Percentiles rank a stretch among this genome's conserved stretches.
phyloP scores from a whole-genome alignment of 1,140 invertebrate species.

The Mylabris phalerata region DNA sequence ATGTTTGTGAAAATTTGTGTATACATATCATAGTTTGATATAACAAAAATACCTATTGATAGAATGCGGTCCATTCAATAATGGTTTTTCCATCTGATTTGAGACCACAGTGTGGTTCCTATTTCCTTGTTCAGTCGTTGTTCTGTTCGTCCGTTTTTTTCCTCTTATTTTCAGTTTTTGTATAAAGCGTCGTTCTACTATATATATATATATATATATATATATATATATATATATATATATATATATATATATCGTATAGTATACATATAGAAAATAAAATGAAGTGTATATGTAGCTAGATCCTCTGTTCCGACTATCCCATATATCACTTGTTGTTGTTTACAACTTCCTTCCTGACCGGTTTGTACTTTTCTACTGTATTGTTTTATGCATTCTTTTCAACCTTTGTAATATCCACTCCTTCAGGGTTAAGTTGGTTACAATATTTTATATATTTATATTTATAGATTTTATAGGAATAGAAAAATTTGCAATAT shows the following conservation, averaged over 20 bases:
- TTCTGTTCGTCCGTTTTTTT: background rate
- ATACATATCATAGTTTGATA: too few species aligned
- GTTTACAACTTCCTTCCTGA: conserved; percentile 23
- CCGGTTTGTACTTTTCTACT: conserved; percentile 15
- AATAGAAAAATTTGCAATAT: too few species aligned
- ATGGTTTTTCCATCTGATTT: conserved; percentile 13
- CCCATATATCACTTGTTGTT: conserved; percentile 21
- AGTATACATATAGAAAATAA: background rate
- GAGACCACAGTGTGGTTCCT: conserved; percentile 1
- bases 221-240: conserved; percentile 12
- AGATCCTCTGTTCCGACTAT: conserved; percentile 11
- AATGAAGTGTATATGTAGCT: conserved; percentile 14
- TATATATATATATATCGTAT: background rate
- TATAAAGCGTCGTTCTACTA: conserved; percentile 10
- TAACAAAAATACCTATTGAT: too few species aligned
- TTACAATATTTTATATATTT: background rate
- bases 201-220: conserved; percentile 6
- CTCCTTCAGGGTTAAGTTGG: conserved; percentile 8
- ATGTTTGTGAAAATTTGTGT: too few species aligned
- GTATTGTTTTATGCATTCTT: conserved; percentile 14
- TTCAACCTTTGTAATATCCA: conserved; percentile 13
- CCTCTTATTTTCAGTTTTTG: conserved; percentile 8
- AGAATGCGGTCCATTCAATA: too few species aligned
- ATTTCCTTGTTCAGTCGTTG: too few species aligned
- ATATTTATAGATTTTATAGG: too few species aligned